Evolutionary conservation across 2,888 invertebrate species (phyloP).

Genomic region (Drosophila recens): DNA sequence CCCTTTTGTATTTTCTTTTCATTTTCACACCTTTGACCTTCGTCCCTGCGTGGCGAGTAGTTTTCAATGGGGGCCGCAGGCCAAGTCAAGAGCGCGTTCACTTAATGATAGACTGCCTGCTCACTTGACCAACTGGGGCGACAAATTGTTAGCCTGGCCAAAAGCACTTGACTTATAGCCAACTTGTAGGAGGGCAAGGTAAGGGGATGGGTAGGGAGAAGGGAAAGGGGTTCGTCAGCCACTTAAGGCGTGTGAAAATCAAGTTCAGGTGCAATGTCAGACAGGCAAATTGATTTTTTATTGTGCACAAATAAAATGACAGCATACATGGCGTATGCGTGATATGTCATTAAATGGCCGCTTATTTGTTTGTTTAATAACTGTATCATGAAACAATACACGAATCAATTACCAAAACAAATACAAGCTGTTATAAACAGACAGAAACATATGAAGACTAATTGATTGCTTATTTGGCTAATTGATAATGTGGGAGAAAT

Average conservation of each 20-base stretch:
- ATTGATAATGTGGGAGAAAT: neutral
- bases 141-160: constrained; percentile 33
- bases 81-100: constrained; percentile 43
- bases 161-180: constrained; percentile 43
- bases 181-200: constrained; percentile 14
- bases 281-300: constrained; percentile 51
- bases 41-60: constrained; percentile 7
- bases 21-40: constrained; percentile 56
- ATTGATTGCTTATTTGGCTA: neutral
- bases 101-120: constrained; percentile 60
- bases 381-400: constrained; percentile 19
- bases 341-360: constrained; percentile 34
- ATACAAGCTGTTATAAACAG: neutral
- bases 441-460: neutral
- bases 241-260: constrained; percentile 37
- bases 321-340: constrained; percentile 36
- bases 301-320: neutral
- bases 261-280: constrained; percentile 55
- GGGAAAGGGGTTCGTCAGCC: neutral
- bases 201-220: neutral
- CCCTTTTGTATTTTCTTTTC: constrained; percentile 20
- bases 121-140: constrained; percentile 21
- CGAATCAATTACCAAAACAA: constrained; percentile 45
- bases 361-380: constrained; percentile 51
- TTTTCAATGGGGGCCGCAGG: constrained; percentile 24